These are phyloP conservation scores for Coenonympha glycerion DNA, from an alignment of 2,888 invertebrate genomes.

Conservation along the genomic window DNA sequence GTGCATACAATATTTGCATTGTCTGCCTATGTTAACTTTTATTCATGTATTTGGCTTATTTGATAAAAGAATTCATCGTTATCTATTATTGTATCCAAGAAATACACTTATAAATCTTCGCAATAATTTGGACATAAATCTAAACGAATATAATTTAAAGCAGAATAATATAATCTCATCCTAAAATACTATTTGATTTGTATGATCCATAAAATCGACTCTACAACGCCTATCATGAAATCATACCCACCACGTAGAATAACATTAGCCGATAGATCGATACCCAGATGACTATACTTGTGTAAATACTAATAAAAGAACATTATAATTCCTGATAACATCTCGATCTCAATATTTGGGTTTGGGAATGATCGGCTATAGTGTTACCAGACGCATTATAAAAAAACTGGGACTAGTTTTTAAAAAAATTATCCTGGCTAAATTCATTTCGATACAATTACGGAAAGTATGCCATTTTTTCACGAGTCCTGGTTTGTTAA, in stretches of 20 bases:
- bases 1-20: no score
- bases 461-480: no score
- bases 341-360: conserved; percentile 63
- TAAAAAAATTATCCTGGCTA: neutral
- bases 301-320: conserved; percentile 70
- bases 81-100: neutral
- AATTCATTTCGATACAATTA: no score
- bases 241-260: conserved; percentile 14
- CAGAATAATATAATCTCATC: conserved; percentile 8
- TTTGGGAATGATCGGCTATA: conserved; percentile 28
- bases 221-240: conserved; percentile 14
- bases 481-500: no score
- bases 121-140: neutral
- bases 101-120: neutral
- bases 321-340: conserved; percentile 71
- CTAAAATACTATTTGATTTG: conserved; percentile 1
- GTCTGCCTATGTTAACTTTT: no score
- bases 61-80: neutral
- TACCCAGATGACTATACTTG: conserved; percentile 42
- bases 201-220: conserved; percentile 4
- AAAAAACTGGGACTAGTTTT: neutral
- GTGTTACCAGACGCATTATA: neutral
- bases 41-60: no score
- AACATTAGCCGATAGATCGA: conserved; percentile 30
- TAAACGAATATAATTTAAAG: neutral